Base-by-base conservation (phyloP, 2,797 vertebrate species). In the Acanthurus leucopareius region DNA sequence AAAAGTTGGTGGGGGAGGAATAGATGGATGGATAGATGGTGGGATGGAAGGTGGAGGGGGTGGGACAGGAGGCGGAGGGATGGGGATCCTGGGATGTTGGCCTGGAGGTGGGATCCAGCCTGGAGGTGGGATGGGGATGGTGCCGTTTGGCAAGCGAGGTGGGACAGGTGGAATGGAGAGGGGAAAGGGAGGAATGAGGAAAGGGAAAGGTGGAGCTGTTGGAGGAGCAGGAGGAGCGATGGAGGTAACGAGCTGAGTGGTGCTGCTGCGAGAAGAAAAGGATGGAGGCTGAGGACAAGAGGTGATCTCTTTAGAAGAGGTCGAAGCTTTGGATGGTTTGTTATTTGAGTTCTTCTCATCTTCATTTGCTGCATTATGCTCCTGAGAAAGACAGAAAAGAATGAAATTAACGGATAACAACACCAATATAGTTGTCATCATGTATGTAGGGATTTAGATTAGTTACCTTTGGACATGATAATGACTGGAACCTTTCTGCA, bases 281-380 rank as follows among this genome's bases (percentile, higher is more conserved):
- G 94, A 93, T 3, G 94, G 95, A 82, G 96, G 96, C 53, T 94
- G 90, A 0, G 90, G 91, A 0, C 95, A 89, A 10, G 94, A 91
- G 88, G 93, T 95, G 93, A 59, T 95, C 92, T 20, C 92, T 87
- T 4, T 92, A 3, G 51, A 92, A 77, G 94, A 89, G 81, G 94
- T 95, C 48, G 95, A 93, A 0, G 95, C 94, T 0, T 90, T 91
- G 54, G 94, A 94, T 86, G 90, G 95, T 93, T 95, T 95, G 0
- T 95, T 95, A 0, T 96, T 94, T 0, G 95, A 96, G 82, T 95
- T 95, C 70, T 97, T 95, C 94, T 96, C 95, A 87, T 96, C 96
- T 85, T 97, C 96, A 35, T 96, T 94, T 0, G 94, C 95, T 69
- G 95, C 95, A 88, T 94, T 94, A 83, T 93, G 94, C 69, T 94